phyloP scores from a whole-genome alignment of 1,140 invertebrate genomes.

The Tetragnatha versicolor region DNA sequence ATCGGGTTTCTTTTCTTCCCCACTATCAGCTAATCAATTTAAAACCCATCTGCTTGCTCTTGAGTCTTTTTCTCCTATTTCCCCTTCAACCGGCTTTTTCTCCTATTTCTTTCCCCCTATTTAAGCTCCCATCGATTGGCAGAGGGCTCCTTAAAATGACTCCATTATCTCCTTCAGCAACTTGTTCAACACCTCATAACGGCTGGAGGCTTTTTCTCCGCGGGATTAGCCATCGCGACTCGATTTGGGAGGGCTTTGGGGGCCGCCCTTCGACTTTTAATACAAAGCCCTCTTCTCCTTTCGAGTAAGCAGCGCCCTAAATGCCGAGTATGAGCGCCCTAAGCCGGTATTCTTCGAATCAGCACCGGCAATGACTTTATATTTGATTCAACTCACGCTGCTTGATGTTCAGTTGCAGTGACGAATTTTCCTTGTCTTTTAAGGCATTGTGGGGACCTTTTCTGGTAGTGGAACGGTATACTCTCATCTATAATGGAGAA shows the following conservation, averaged over 20 bases:
- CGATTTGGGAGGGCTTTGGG: neutral
- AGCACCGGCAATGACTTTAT: too few relatives aligned
- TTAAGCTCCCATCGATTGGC: conserved; percentile 41
- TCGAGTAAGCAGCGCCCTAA: neutral
- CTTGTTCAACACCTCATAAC: conserved; percentile 43
- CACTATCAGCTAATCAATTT: conserved; percentile 41
- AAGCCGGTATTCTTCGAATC: too few relatives aligned
- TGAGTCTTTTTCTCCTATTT: conserved; percentile 31
- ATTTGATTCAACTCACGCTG: too few relatives aligned
- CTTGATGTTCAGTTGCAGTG: too few relatives aligned
- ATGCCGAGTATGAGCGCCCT: too few relatives aligned
- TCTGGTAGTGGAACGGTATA: too few relatives aligned
- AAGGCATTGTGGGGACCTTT: too few relatives aligned
- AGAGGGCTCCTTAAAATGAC: conserved; percentile 34
- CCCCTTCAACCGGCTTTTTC: neutral
- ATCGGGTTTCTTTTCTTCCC: conserved; percentile 9
- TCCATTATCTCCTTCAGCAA: conserved; percentile 39
- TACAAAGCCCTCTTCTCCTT: neutral
- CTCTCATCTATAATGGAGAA: too few relatives aligned
- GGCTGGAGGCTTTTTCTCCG: neutral
- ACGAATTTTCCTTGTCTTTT: too few relatives aligned
- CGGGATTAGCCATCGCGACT: neutral
- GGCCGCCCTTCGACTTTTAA: neutral
- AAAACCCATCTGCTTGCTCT: conserved; percentile 32
- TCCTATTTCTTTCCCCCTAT: neutral